These are phyloP conservation scores for Ennomos fuscantarius DNA, from an alignment of 2,888 invertebrate genomes.

Conservation along the genomic window DNA sequence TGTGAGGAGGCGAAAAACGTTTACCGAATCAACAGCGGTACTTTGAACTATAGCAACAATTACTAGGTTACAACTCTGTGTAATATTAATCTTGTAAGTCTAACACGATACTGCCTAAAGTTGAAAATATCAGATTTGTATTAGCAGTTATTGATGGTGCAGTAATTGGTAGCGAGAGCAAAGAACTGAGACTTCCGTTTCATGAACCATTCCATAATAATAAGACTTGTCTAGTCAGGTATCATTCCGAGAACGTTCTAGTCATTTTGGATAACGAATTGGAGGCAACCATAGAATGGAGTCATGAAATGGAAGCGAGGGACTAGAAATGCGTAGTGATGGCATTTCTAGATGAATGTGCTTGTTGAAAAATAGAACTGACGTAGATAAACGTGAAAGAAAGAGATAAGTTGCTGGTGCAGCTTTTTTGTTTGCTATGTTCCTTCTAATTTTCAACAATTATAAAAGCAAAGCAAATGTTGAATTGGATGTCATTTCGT, in stretches of 20 bases:
- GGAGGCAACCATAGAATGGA: slow-evolving; percentile 26
- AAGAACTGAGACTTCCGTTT: slow-evolving; percentile 26
- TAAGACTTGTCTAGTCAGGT: slow-evolving; percentile 30
- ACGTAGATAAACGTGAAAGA: not conserved
- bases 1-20: slow-evolving; percentile 36
- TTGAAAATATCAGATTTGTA: slow-evolving; percentile 66
- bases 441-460: slow-evolving; percentile 9
- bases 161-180: slow-evolving; percentile 8
- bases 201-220: slow-evolving; percentile 31
- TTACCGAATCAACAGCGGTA: slow-evolving; percentile 39
- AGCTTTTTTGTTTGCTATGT: not conserved
- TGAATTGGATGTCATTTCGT: slow-evolving; percentile 32
- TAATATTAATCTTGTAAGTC: slow-evolving; percentile 67
- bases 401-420: not conserved
- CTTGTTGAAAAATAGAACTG: slow-evolving; percentile 10
- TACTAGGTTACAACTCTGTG: slow-evolving; percentile 71
- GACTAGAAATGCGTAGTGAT: slow-evolving; percentile 17
- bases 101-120: slow-evolving; percentile 80
- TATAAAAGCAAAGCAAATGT: slow-evolving; percentile 8
- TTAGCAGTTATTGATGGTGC: slow-evolving; percentile 51
- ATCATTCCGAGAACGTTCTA: slow-evolving; percentile 36
- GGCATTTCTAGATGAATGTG: slow-evolving; percentile 18
- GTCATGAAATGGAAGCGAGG: slow-evolving; percentile 33
- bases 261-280: slow-evolving; percentile 30
- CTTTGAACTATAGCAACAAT: slow-evolving; percentile 59